Percentiles rank a stretch among this genome's conserved stretches.
phyloP scores from a whole-genome alignment of 2,888 invertebrate genomes.

The Amphipoea lucens region DNA sequence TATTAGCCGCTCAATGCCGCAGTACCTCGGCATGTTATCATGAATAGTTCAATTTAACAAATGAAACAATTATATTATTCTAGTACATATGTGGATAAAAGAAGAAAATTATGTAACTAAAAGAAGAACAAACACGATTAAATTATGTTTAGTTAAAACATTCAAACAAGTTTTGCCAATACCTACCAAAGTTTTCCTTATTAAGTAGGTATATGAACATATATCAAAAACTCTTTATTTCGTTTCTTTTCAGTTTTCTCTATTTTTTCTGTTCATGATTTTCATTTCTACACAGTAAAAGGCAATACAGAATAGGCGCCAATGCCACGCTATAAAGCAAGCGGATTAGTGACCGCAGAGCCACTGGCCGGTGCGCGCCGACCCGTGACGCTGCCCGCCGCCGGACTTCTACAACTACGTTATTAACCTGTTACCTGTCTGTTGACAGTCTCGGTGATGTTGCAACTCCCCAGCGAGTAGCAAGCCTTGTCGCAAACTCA shows the following conservation, averaged over 20 bases:
- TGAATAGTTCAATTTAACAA: background rate
- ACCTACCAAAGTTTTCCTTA: conserved; percentile 3
- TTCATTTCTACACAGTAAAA: background rate
- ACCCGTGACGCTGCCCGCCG: conserved; percentile 20
- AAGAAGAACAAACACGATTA: conserved; percentile 2
- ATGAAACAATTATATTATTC: background rate
- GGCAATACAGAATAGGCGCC: background rate
- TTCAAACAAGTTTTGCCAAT: background rate
- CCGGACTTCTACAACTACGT: conserved; percentile 1
- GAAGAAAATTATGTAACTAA: background rate
- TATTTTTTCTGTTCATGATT: background rate
- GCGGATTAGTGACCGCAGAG: conserved; percentile 32
- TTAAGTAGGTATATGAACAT: background rate
- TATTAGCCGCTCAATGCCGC: background rate
- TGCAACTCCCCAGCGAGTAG: conserved; percentile 17
- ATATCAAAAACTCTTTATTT: conserved; percentile 2
- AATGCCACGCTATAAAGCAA: conserved; percentile 29
- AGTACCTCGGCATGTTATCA: background rate
- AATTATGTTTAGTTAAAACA: conserved; percentile 9
- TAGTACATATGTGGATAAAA: background rate
- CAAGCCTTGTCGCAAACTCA: conserved; percentile 9
- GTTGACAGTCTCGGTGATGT: conserved; percentile 7
- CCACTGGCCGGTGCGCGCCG: conserved; percentile 3
- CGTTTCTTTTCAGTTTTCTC: conserved; percentile 10
- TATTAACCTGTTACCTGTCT: conserved; percentile 37